Evolutionary conservation across 2,888 invertebrate species (phyloP), one percentile per base, ranked within the genome.

Genomic region (Pemphredon lugubris): DNA sequence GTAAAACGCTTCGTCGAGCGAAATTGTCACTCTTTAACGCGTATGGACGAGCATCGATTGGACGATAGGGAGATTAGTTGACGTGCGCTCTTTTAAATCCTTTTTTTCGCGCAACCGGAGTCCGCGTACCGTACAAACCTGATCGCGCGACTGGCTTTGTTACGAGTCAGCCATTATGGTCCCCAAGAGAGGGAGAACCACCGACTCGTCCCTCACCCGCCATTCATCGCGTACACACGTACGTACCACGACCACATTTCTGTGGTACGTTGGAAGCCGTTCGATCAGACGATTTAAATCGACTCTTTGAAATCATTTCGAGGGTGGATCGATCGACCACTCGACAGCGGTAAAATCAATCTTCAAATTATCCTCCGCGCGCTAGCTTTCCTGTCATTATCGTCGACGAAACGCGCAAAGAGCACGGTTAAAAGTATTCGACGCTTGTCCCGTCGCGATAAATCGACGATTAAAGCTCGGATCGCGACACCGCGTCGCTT

Each of bases 401-500:
- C 34, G 34, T 9, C 34, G 34, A n/a, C n/a, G n/a, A 48, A 42
- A 13, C 37, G 50, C 44, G 45, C 50, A 34, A 21, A 6, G 39
- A 26, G 6, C 6, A 60, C 18, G 26, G 13, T 26, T 20, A 50
- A 44, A 21, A 34, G n/a, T 40, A 13, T 37, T 3, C 23, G 44
- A 34, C 37, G 50, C 51, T 51, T 34, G 39, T 74, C 61, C 59
- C 66, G 74, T 71, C 68, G 71, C 77, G 83, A 85, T 84, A 82
- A 84, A 83, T 83, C 79, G 83, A 58, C 75, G 82, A 83, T 83
- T 81, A 82, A 82, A 82, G 69, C 67, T 20, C 58, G 70, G 81
- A 77, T 79, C 81, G 71, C 55, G 79, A 83, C 84, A 82, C 68
- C 80, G 73, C 76, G 80, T 83, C 82, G 78, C 83, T 81, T 75